Evolutionary conservation across 1,140 invertebrate genomes (phyloP), one percentile per base, ranked within the genome.

Genomic region (Thaumatotibia leucotreta): DNA sequence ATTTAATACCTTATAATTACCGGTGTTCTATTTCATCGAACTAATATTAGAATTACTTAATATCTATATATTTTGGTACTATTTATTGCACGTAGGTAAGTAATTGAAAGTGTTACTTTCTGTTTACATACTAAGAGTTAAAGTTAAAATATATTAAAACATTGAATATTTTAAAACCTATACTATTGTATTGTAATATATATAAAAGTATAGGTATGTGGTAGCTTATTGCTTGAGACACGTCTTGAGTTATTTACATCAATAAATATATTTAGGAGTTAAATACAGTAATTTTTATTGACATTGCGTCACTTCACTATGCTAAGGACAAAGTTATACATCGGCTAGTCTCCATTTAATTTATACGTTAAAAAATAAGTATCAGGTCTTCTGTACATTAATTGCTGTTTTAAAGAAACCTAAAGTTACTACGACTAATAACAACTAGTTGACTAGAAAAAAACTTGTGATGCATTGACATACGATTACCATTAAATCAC

Each of bases 191-290:
- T 5, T 20, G 20, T 45, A 17, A 17, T 45, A 45, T 35, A 45
- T 0, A 17, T 45, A 8, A 45, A 14, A 10, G 27, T 27, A 24
- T 58, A 58, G 24, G 52, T 54, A 54, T 24, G 20, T 52, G 23
- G 33, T 68, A 77, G 49, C 72, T 85, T 89, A 89, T 89, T 89
- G 87, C 87, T 89, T 89, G 73, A 67, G 70, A 88, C 87, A 89
- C 85, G 87, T 88, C 77, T 73, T 68, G 29, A 58, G 45, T 1
- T 74, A 72, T 74, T 69, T 74, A 74, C 69, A 75, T 50, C 29
- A 17, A 9, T 64, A 39, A 45, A 20, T 20, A 45, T 14, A 45
- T 45, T 20, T 45, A 14, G n/a, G n/a, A 20, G 17, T 45, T 45
- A 1, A 45, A 39, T 39, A 45, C n/a, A 39, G 17, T 45, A 5